Base-by-base conservation (phyloP, 2,113 vertebrate species). In the Gallinago jamesoni region DNA sequence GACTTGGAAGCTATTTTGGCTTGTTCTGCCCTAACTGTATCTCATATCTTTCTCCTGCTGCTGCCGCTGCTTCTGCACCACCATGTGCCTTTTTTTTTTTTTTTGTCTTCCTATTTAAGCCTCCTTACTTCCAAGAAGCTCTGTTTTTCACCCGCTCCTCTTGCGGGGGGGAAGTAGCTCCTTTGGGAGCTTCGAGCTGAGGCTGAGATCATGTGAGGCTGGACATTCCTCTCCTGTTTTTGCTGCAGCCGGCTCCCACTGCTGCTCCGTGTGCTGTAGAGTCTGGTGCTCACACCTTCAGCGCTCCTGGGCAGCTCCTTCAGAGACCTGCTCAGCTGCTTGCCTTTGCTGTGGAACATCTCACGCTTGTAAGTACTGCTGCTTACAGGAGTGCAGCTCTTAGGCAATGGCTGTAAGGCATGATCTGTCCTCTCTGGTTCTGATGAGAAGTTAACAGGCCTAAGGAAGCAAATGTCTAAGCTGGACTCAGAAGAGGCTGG, bases 251-350 rank as follows among this genome's bases (percentile, higher is more conserved):
- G 97, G 82, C 98, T 98, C 47, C 96, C 97, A 16, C 98, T 98
- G 97, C 98, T 98, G 97, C 98, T 98, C 86, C 98, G 96, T 17
- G 98, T 98, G 96, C 98, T 98, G 75, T 98, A 98, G 64, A 98
- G 97, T 62, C 98, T 97, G 67, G 98, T 96, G 85, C 96, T 97
- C 85, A 97, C 93, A 7, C 98, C 98, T 81, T 98, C 98, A 43
- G 96, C 55, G 28, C 94, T 97, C 69, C 98, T 98, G 4, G 98
- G 98, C 96, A 98, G 99, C 96, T 99, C 99, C 97, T 99, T 98
- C 97, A 99, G 98, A 63, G 99, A 98, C 78, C 99, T 98, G 82
- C 99, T 99, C 94, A 99, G 98, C 31, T 99, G 99, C 98, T 99
- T 99, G 98, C 99, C 98, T 91, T 99, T 99, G 84, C 98, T 98